These are phyloP conservation scores for Archaeoteleia sp. DNA, from an alignment of 2,888 invertebrate genomes.

Conservation along the genomic window DNA sequence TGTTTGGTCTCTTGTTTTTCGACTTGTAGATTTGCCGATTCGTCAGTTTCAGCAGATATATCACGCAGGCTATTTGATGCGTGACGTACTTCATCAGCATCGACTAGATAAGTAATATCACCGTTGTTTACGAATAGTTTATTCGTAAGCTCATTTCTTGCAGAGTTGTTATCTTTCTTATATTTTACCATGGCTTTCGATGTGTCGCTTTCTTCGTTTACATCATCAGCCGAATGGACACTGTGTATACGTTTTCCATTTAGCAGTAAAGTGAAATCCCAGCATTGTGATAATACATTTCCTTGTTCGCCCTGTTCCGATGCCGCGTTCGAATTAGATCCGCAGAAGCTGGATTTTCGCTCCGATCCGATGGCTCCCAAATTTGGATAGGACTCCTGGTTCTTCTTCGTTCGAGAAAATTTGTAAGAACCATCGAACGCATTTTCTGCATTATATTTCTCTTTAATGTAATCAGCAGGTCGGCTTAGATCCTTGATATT, in stretches of 20 bases:
- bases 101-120: not conserved
- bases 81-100: not conserved
- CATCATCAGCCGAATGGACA: slow-evolving; percentile 9
- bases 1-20: too few relatives aligned
- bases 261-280: slow-evolving; percentile 58
- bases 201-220: not conserved
- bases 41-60: too few relatives aligned
- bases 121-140: slow-evolving; percentile 7
- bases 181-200: not conserved
- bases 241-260: slow-evolving; percentile 57
- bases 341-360: slow-evolving; percentile 16
- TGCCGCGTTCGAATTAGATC: too few relatives aligned
- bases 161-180: not conserved
- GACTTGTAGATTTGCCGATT: too few relatives aligned
- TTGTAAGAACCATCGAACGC: not conserved
- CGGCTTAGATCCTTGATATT: not conserved
- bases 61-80: too few relatives aligned
- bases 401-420: not conserved
- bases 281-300: slow-evolving; percentile 55
- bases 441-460: not conserved
- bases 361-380: slow-evolving; percentile 60
- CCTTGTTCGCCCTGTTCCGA: slow-evolving; percentile 47
- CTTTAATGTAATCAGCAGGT: too few relatives aligned
- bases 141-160: slow-evolving; percentile 9
- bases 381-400: slow-evolving; percentile 5